A percentile compares a stretch with the other conserved stretches of the same genome.
Evolutionary conservation across 2,888 invertebrate genomes (phyloP).

Genomic region (Microchrysa polita): DNA sequence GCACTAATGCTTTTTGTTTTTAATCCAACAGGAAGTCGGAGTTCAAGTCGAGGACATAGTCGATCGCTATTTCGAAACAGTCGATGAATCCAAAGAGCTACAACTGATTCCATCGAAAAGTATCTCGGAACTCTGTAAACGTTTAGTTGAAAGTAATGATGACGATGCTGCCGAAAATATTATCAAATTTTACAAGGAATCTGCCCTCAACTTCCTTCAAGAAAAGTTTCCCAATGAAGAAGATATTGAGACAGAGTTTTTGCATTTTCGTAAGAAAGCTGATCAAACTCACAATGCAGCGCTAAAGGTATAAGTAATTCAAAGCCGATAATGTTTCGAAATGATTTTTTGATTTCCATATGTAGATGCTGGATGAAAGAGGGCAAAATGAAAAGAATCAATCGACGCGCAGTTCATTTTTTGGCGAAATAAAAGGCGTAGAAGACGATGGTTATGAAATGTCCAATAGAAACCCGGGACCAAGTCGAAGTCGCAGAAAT

Average conservation of each 20-base stretch:
- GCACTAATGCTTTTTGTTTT: neutral
- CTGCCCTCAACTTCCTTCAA: slow-evolving; percentile 66
- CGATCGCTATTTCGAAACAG: slow-evolving; percentile 69
- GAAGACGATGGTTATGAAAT: slow-evolving; percentile 58
- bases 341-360: neutral
- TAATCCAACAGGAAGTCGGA: slow-evolving; percentile 12
- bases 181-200: slow-evolving; percentile 65
- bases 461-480: slow-evolving; percentile 24
- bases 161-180: slow-evolving; percentile 67
- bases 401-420: slow-evolving; percentile 12
- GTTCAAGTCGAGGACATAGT: slow-evolving; percentile 70
- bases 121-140: slow-evolving; percentile 77
- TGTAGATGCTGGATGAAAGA: slow-evolving; percentile 48
- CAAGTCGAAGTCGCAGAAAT: slow-evolving; percentile 53
- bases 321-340: neutral
- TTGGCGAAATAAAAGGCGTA: slow-evolving; percentile 64
- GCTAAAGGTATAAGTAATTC: slow-evolving; percentile 48
- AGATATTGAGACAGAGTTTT: slow-evolving; percentile 65
- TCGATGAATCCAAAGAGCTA: slow-evolving; percentile 68
- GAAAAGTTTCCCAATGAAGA: slow-evolving; percentile 65
- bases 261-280: slow-evolving; percentile 61
- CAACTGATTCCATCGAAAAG: slow-evolving; percentile 78
- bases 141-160: slow-evolving; percentile 73
- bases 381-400: slow-evolving; percentile 41
- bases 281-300: slow-evolving; percentile 44